Evolutionary conservation across 2,113 vertebrate genomes (phyloP).

Genomic region (Cairina moschata): DNA sequence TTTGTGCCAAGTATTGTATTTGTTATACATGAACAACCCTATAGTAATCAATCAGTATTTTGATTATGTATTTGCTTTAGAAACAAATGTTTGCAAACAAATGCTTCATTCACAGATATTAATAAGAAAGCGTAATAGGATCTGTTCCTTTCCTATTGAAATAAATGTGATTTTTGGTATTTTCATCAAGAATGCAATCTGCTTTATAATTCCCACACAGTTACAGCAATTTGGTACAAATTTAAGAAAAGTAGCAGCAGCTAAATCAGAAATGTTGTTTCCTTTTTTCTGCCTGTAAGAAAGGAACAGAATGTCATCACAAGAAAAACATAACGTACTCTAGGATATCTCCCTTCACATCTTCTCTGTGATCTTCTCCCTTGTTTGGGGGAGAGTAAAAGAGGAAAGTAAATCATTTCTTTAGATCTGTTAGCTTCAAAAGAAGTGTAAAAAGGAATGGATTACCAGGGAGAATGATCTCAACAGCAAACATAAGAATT

Average conservation of each 20-base stretch:
- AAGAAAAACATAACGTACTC: neutral
- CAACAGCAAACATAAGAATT: conserved; percentile 5
- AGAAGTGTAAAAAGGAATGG: neutral
- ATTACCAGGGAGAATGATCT: neutral
- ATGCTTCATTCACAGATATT: neutral
- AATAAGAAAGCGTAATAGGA: neutral
- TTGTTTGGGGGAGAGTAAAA: neutral
- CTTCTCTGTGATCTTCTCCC: conserved; percentile 24
- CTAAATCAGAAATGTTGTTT: neutral
- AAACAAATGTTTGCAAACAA: conserved; percentile 26
- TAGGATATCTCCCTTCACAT: neutral
- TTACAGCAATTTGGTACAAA: neutral
- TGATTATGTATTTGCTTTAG: conserved; percentile 9
- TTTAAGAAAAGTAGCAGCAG: neutral
- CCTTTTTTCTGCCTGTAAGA: neutral
- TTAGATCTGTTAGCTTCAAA: conserved; percentile 34
- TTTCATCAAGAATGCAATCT: neutral
- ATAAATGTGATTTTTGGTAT: neutral
- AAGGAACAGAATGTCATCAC: neutral
- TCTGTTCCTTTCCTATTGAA: neutral
- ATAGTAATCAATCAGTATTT: neutral
- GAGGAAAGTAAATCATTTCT: neutral
- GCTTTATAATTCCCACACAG: neutral
- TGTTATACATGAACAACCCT: neutral
- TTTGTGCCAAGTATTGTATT: neutral